Evolutionary conservation across 2,888 invertebrate genomes (phyloP).

Genomic region (Brassicogethes aeneus): DNA sequence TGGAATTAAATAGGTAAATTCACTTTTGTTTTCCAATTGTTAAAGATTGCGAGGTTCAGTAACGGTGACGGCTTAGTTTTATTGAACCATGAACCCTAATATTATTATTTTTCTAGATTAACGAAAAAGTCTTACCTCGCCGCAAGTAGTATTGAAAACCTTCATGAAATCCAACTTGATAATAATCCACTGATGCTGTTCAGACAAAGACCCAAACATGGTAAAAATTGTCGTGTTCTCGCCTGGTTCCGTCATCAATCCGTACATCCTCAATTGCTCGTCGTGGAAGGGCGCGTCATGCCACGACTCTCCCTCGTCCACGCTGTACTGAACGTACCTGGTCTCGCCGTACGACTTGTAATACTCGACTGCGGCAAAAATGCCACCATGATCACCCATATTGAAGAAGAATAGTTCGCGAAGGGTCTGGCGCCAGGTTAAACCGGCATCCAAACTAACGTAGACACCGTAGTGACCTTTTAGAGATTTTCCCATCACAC

Average conservation of each 20-base stretch:
- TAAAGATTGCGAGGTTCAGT: too few species aligned
- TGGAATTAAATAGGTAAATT: too few species aligned
- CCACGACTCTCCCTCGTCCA: conserved; percentile 81
- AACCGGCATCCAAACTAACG: conserved; percentile 72
- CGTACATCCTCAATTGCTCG: conserved; percentile 73
- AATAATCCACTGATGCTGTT: conserved; percentile 80
- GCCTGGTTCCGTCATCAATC: conserved; percentile 89
- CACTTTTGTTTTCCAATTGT: too few species aligned
- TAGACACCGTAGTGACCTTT: conserved; percentile 77
- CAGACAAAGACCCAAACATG: conserved; percentile 76
- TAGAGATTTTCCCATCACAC: conserved; percentile 65
- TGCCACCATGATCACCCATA: conserved; percentile 86
- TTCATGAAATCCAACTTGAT: conserved; percentile 56
- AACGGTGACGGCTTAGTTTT: too few species aligned
- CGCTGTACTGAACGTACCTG: conserved; percentile 71
- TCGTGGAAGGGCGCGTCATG: conserved; percentile 57
- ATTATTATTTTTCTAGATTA: too few species aligned
- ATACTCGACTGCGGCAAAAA: conserved; percentile 77
- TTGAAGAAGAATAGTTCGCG: conserved; percentile 78
- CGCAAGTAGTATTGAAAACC: conserved; percentile 41
- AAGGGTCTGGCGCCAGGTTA: conserved; percentile 66
- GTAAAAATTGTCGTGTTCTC: conserved; percentile 88
- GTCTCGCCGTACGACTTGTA: conserved; percentile 71
- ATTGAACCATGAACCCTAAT: too few species aligned
- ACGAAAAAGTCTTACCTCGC: conserved; percentile 29